Evolutionary conservation across 1,140 invertebrate genomes (phyloP).

Genomic region (Arctopsyche grandis): DNA sequence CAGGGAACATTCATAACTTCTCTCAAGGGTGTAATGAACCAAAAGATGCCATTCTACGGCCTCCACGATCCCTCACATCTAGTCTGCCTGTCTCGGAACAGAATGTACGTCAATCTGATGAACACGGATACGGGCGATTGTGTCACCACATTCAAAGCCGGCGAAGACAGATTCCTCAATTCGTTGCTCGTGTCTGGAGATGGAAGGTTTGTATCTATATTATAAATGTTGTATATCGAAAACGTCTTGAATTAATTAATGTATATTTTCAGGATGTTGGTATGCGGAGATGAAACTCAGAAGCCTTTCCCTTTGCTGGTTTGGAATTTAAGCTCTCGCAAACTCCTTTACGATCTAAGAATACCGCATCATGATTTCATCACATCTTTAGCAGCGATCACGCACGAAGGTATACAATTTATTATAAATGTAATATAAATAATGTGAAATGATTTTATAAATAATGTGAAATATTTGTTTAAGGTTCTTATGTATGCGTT

Average conservation of each 20-base stretch:
- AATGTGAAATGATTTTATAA: neutral
- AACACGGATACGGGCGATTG: conserved; percentile 84
- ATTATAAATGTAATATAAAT: too few relatives aligned
- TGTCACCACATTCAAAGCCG: conserved; percentile 88
- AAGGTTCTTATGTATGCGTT: conserved; percentile 75
- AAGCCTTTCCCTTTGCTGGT: conserved; percentile 90
- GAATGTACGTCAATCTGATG: conserved; percentile 93
- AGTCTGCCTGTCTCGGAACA: conserved; percentile 83
- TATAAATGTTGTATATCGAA: neutral
- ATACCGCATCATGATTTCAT: conserved; percentile 91
- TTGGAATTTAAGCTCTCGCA: conserved; percentile 85
- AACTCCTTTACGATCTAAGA: conserved; percentile 85
- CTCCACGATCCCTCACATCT: conserved; percentile 82
- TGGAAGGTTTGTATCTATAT: conserved; percentile 73
- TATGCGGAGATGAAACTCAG: conserved; percentile 91
- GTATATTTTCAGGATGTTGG: conserved; percentile 73
- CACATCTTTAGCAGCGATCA: conserved; percentile 84
- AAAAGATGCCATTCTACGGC: conserved; percentile 90
- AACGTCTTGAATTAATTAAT: neutral
- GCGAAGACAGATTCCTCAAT: conserved; percentile 88
- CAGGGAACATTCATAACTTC: conserved; percentile 72
- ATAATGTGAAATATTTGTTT: too few relatives aligned
- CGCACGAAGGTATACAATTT: conserved; percentile 74
- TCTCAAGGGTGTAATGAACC: conserved; percentile 89
- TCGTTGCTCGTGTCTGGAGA: conserved; percentile 87